phyloP scores from a whole-genome alignment of 2,113 vertebrate genomes.

The Scophthalmus maximus region DNA sequence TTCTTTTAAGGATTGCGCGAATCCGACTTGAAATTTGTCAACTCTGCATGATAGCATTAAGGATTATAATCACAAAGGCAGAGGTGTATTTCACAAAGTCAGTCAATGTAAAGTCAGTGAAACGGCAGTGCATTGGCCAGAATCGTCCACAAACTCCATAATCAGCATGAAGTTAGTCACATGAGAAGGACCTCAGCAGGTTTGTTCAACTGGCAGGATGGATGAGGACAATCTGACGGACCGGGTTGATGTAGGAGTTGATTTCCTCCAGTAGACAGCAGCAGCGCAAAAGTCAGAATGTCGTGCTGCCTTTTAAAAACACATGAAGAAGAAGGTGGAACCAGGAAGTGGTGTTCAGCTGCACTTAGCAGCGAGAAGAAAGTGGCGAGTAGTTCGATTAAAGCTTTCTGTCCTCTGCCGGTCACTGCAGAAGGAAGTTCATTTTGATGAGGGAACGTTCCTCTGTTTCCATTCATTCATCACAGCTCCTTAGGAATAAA shows the following conservation, averaged over 20 bases:
- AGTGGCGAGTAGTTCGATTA: neutral
- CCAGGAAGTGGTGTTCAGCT: slow-evolving; percentile 6
- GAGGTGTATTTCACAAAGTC: no score
- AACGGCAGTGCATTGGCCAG: no score
- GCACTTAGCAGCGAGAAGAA: neutral
- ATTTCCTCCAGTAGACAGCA: neutral
- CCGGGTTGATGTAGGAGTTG: neutral
- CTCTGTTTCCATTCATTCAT: neutral
- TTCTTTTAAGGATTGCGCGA: no score
- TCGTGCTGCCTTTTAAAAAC: neutral
- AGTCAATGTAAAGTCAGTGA: no score
- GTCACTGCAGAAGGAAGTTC: neutral
- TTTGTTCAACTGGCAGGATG: no score
- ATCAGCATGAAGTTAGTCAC: no score
- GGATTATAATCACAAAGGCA: no score
- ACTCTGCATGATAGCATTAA: no score
- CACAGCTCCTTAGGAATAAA: slow-evolving; percentile 11
- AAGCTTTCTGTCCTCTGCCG: neutral
- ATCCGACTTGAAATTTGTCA: no score
- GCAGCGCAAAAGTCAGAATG: neutral
- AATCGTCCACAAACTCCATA: no score
- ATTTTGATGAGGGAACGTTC: neutral
- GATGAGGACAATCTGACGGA: no score
- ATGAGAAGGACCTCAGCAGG: no score
- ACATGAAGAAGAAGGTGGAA: slow-evolving; percentile 14